phyloP scores from a whole-genome alignment of 2,797 vertebrate genomes.

The Oceanodroma leucorhoa region DNA sequence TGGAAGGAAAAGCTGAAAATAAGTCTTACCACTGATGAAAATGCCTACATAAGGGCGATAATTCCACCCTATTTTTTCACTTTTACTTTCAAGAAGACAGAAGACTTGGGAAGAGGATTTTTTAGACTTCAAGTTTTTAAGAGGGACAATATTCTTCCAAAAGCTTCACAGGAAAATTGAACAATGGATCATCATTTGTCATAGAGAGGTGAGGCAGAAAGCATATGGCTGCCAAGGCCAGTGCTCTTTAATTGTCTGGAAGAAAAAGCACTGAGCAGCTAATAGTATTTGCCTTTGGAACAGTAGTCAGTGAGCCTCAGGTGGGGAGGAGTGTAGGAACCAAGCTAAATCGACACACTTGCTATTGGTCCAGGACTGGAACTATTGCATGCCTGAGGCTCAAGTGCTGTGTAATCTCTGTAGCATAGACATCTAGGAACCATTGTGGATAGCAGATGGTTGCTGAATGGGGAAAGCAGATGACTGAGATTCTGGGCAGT shows the following conservation, averaged over 20 bases:
- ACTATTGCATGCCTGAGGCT: not conserved
- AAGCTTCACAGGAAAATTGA: not conserved
- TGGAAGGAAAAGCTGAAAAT: not conserved
- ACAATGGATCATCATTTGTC: not conserved
- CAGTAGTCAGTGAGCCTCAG: not conserved
- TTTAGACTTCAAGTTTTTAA: not conserved
- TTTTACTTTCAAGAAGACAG: not conserved
- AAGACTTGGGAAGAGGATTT: not conserved
- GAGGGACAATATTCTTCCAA: not conserved
- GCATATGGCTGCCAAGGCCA: not conserved
- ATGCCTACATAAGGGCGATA: not conserved
- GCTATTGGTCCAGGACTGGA: not conserved
- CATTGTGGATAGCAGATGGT: conserved; percentile 7
- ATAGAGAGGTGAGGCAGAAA: not conserved
- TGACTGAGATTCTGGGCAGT: not conserved
- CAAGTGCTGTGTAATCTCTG: not conserved
- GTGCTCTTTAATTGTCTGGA: not conserved
- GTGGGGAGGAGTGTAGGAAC: not conserved
- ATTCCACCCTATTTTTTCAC: not conserved
- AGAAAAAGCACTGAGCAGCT: not conserved
- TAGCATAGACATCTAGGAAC: not conserved
- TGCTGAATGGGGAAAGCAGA: not conserved
- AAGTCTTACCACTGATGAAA: not conserved
- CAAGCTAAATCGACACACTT: not conserved
- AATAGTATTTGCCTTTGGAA: not conserved